Conservation (phyloP, 1,140 invertebrate genomes). For the Lutraria rhynchaena region DNA sequence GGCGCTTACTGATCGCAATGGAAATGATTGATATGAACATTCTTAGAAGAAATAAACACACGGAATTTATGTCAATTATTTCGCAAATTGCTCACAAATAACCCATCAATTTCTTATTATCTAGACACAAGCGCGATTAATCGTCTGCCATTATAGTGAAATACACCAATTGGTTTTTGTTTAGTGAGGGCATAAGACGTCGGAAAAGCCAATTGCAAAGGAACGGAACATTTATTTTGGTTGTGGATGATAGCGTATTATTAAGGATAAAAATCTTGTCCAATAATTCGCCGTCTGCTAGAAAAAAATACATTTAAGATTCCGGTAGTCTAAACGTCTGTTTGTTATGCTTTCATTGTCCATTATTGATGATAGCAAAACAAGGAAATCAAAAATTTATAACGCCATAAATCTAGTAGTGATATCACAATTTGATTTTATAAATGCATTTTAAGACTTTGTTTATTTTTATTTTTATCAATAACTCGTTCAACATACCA, state of each 20-base stretch:
- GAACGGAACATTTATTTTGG: slow-evolving; percentile 56
- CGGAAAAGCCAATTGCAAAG: slow-evolving; percentile 54
- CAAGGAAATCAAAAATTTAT: too few species aligned
- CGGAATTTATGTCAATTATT: slow-evolving; percentile 64
- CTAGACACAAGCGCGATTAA: slow-evolving; percentile 58
- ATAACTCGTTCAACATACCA: too few species aligned
- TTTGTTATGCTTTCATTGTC: too few species aligned
- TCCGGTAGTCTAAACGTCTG: too few species aligned
- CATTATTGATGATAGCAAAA: too few species aligned
- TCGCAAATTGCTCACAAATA: slow-evolving; percentile 62
- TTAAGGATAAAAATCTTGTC: slow-evolving; percentile 56
- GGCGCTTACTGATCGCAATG: slow-evolving; percentile 37
- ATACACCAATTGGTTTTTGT: slow-evolving; percentile 54
- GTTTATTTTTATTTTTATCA: too few species aligned
- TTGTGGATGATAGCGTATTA: slow-evolving; percentile 59
- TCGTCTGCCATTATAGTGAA: slow-evolving; percentile 58
- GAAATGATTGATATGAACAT: slow-evolving; percentile 60
- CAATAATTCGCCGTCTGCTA: slow-evolving; percentile 11
- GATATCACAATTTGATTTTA: too few species aligned
- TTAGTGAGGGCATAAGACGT: slow-evolving; percentile 51
- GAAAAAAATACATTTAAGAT: too few species aligned
- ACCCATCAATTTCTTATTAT: slow-evolving; percentile 61
- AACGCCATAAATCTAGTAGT: too few species aligned
- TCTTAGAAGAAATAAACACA: slow-evolving; percentile 58
- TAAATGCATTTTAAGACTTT: too few species aligned